Evolutionary conservation across 2,888 invertebrate genomes (phyloP), one percentile per base, ranked within the genome.

Genomic region (Pollenia angustigena): DNA sequence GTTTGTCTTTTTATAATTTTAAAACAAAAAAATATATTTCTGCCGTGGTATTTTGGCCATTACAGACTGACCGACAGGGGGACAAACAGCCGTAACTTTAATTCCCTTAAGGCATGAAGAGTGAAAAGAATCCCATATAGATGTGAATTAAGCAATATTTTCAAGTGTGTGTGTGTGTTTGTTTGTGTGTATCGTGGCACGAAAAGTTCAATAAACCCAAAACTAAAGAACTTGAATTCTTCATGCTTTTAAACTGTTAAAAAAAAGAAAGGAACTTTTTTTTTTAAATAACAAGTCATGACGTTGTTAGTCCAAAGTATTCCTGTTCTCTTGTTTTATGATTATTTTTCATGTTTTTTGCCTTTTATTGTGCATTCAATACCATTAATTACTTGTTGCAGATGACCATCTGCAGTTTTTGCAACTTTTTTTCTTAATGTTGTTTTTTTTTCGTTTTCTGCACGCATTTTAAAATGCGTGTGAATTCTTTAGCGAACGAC

Each of bases 311-410:
- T 56, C 78, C 72, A 84, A 84, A 66, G 58, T 66, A 72, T 76
- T 58, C 42, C 50, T 66, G 56, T 64, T 81, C 40, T 75, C 66
- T 74, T 66, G 40, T 23, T 75, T 81, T 44, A 58, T 50, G 32
- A 32, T 32, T 32, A 6, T 32, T 32, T 32, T 32, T 32, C 0
- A 32, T 32, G 32, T 48, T 3, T 48, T 11, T 71, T n/a, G 8
- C 12, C 23, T n/a, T 23, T n/a, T 42, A 40, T 44, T 81, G 44
- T 42, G 46, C 58, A 68, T 78, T 52, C 66, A 72, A 64, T 44
- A 79, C 64, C 83, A 84, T 84, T 84, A 78, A 78, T 78, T 84
- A 84, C 78, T 79, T 66, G 83, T 84, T 84, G 81, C 81, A 75
- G 64, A 72, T 66, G 72, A 72, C 71, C 83, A 79, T 78, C 78